Evolutionary conservation across 2,888 invertebrate species (phyloP), one percentile per base, ranked within the genome.

Genomic region (Bugulina stolonifera): DNA sequence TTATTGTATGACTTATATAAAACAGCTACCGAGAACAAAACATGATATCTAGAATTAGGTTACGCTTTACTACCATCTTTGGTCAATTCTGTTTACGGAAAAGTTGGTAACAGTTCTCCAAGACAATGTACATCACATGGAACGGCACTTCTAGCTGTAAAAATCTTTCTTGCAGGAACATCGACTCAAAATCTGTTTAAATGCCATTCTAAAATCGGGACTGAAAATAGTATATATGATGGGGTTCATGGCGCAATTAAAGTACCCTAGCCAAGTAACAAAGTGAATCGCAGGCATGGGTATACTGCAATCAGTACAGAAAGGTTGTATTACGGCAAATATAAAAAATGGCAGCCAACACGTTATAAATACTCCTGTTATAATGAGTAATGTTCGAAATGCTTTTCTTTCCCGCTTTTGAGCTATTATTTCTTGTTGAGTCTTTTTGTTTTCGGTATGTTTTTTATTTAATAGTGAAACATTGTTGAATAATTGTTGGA

Each of bases 281-380:
- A 86, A 78, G 69, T 84, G 83, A 75, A 81, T 80, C 58, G 85
- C 77, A 72, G 83, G 80, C 3, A 75, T 73, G 5, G 83, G 82
- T 77, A 84, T 81, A 43, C 76, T 78, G 76, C 79, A 81, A 34
- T 73, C 76, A 22, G 5, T 25, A 84, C 93, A 93, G 73, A 93
- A 88, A 0, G 95, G 93, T 87, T 92, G 89, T 71, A 93, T 87
- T 54, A 94, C 86, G 0, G 94, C 94, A 85, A 93, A 88, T 72
- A 94, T 89, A 86, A 96, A 95, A 87, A 96, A 96, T 18, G 96
- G 95, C 76, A 94, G 87, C 95, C 95, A 95, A 82, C 94, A 95
- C 78, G 92, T 89, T 73, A 95, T 92, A 84, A 95, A 96, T 35
- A 93, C 83, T 71, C 94, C 94, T n/a, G 97, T 98, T 79, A 98